Evolutionary conservation across 2,113 vertebrate genomes (phyloP).

Genomic region (Atractosteus spatula): DNA sequence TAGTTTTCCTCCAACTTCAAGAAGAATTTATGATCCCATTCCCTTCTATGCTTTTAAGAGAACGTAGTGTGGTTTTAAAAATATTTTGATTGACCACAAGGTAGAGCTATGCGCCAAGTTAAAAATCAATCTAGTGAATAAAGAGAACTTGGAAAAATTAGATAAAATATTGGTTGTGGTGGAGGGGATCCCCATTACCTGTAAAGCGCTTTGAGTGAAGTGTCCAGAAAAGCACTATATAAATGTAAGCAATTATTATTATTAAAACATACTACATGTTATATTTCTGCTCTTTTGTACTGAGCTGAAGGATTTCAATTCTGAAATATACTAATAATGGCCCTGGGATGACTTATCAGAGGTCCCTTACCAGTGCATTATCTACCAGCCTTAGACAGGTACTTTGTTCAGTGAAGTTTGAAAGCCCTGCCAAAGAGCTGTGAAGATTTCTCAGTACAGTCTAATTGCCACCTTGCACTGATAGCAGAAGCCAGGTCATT

Average conservation of each 20-base stretch:
- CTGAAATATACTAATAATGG: not conserved
- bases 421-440: not conserved
- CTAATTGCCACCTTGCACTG: not conserved
- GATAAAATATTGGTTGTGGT: too few species aligned
- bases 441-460: not conserved
- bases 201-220: too few species aligned
- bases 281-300: not conserved
- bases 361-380: not conserved
- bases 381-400: not conserved
- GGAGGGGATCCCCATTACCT: too few species aligned
- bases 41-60: too few species aligned
- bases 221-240: too few species aligned
- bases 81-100: constrained; percentile 1
- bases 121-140: too few species aligned
- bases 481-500: not conserved
- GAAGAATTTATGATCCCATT: too few species aligned
- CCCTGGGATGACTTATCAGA: not conserved
- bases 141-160: not conserved
- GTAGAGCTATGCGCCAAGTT: constrained; percentile 4
- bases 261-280: not conserved
- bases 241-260: not conserved
- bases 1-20: too few species aligned
- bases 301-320: not conserved
- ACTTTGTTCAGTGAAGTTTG: constrained; percentile 3
- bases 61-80: too few species aligned